Evolutionary conservation across 2,797 vertebrate species (phyloP), one percentile per base, ranked within the genome.

Genomic region (Merluccius polli): DNA sequence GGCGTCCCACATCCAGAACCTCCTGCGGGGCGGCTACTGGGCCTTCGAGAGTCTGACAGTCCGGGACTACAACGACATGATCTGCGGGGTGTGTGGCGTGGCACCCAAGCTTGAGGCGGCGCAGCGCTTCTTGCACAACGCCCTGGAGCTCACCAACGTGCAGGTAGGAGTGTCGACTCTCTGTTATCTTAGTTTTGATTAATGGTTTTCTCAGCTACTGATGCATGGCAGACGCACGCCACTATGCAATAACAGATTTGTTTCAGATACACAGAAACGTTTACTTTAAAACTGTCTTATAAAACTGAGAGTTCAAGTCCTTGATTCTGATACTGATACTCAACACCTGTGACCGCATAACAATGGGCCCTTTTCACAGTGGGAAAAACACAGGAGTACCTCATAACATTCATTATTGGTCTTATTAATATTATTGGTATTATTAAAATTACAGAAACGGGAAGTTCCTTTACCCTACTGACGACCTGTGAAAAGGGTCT

Each of bases 51-150:
- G 97, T 80, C 92, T 99, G 71, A 99, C 98, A 0, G 86, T 97
- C 38, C 94, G 98, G 1, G 98, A 99, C 90, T 99, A 97, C 89
- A 99, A 99, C 1, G 98, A 99, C 81, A 99, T 99, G 98, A 99
- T 99, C 88, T 99, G 98, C 73, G 98, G 98, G 12, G 90, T 99
- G 84, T 99, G 98, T 75, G 98, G 98, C 7, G 92, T 99, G 77
- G 95, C 96, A 70, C 97, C 98, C 75, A 98, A 96, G 87, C 83
- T 99, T 79, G 97, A 99, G 91, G 93, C 98, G 80, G 95, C 95
- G 0, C 96, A 95, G 81, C 93, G 97, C 77, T 92, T 94, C 85
- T 78, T 89, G 9, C 92, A 92, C 83, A 96, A 95, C 9, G 95
- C 95, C 31, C 91, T 99, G 82, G 94, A 94, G 77, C 94, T 98